These are phyloP conservation scores for Melanerpes aurifrons DNA, from an alignment of 2,113 vertebrate species.

Conservation along the genomic window DNA sequence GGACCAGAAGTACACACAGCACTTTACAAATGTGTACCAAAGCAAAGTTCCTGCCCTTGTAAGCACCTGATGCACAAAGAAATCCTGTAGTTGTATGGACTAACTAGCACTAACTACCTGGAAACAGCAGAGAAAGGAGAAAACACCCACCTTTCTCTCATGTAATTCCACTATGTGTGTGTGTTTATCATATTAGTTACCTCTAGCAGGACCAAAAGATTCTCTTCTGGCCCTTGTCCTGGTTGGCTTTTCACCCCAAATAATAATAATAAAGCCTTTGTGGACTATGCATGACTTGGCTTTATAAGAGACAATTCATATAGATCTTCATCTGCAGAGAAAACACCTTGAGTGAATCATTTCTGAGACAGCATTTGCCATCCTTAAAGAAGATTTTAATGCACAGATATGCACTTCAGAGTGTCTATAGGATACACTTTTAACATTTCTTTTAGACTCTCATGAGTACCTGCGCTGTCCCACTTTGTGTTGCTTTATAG, in stretches of 20 bases:
- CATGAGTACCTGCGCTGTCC: not conserved
- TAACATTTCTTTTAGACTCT: not conserved
- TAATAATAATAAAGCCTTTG: not conserved
- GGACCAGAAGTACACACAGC: not conserved
- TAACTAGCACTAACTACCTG: not conserved
- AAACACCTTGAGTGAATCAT: not conserved
- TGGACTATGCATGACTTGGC: not conserved
- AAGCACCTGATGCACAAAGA: not conserved
- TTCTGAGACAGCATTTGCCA: not conserved
- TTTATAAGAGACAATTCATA: not conserved
- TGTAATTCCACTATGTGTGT: not conserved
- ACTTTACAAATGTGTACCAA: slow-evolving; percentile 2
- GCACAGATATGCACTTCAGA: not conserved
- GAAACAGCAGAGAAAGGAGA: not conserved
- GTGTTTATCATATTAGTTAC: not conserved
- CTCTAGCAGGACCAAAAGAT: not conserved
- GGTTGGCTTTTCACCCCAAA: not conserved
- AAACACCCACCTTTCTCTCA: not conserved
- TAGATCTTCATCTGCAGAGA: not conserved
- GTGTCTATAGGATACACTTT: not conserved
- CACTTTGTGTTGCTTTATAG: not conserved
- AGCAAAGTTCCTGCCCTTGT: slow-evolving; percentile 17
- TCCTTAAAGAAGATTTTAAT: not conserved
- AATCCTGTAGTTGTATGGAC: not conserved
- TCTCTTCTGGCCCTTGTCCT: not conserved